Evolutionary conservation across 2,888 invertebrate species (phyloP), one percentile per base, ranked within the genome.

Genomic region (Hypomecis atomaria): DNA sequence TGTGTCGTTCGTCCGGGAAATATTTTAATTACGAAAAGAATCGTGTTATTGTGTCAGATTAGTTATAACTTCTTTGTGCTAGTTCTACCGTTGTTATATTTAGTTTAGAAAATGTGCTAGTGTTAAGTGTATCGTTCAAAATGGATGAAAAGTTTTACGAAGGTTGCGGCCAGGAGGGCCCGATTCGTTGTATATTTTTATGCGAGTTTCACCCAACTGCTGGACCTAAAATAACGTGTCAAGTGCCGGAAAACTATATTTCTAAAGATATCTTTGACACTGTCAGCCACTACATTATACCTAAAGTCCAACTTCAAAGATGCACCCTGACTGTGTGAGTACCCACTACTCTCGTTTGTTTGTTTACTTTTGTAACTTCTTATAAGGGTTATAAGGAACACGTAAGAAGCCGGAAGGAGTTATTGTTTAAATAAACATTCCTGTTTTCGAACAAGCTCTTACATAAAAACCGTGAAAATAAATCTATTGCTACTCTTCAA

Each of bases 201-300:
- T 96, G 96, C 78, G 96, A 95, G 90, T 96, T 96, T 87, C 95
- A 96, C 83, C 95, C 94, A 8, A 96, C 95, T 13, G 96, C 95
- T 52, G 96, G 96, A 1, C 96, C 96, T 10, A 96, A 95, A 87
- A 96, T 96, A 79, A 95, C 95, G 43, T 96, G 96, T 83, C 96
- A 96, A 93, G 96, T 96, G 68, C 97, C 97, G 55, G 95, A 95
- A 73, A 95, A 96, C 82, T 96, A 95, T 81, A 95, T 97, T 70
- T 95, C 95, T 0, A 97, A 97, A 87, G 96, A 97, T 77, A 94
- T 95, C 64, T 97, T 97, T 87, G 97, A 97, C 86, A 95, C 95
- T 55, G 95, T 97, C 63, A 96, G 96, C 83, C 96, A 96, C 74
- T 97, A 96, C 82, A 95, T 97, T 64, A 97, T 97, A 82, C 97